A percentile compares a stretch with the other conserved stretches of the same genome.
phyloP scores from a whole-genome alignment of 2,888 invertebrate species.

The Urechis unicinctus region DNA sequence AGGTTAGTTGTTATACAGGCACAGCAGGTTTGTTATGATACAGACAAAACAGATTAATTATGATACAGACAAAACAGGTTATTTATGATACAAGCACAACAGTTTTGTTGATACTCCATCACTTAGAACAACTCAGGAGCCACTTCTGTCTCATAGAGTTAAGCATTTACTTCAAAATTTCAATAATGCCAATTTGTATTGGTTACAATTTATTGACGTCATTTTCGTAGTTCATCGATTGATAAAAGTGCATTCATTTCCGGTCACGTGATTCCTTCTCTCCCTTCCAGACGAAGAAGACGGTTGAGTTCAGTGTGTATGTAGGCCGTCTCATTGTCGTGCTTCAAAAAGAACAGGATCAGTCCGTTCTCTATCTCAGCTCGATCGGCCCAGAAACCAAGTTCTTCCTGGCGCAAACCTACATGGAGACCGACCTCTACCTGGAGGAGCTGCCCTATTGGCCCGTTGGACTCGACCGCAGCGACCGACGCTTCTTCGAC shows the following conservation, averaged over 20 bases:
- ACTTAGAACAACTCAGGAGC: too few species aligned
- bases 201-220: too few species aligned
- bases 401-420: conserved; percentile 27
- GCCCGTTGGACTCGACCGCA: conserved; percentile 25
- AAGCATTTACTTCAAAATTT: too few species aligned
- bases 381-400: conserved; percentile 32
- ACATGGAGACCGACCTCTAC: conserved; percentile 31
- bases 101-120: too few species aligned
- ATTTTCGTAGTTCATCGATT: too few species aligned
- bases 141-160: too few species aligned
- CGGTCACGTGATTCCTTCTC: background rate
- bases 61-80: too few species aligned
- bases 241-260: background rate
- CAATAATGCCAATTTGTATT: too few species aligned
- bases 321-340: conserved; percentile 23
- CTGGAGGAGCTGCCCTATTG: conserved; percentile 28
- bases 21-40: too few species aligned
- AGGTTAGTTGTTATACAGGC: too few species aligned
- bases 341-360: conserved; percentile 33
- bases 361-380: conserved; percentile 36
- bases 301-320: conserved; percentile 19
- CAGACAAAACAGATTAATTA: too few species aligned
- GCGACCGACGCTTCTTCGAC: conserved; percentile 22
- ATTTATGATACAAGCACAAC: too few species aligned
- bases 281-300: conserved; percentile 1